Conservation (phyloP, 2,888 invertebrate genomes). For the Lycaena phlaeas region DNA sequence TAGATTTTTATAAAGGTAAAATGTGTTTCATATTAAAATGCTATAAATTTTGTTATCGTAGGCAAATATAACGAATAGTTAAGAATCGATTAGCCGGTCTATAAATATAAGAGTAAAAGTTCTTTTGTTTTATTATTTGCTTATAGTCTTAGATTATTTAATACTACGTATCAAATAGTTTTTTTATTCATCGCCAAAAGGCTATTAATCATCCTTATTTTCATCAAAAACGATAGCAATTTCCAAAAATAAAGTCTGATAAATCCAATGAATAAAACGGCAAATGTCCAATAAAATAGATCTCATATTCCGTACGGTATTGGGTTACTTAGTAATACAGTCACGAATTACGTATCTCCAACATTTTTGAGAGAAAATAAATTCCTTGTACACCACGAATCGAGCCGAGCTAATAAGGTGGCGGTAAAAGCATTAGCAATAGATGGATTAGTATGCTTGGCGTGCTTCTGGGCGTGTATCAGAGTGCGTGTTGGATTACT, state of each 20-base stretch:
- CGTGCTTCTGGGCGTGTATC: background rate
- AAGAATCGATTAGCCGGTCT: no score
- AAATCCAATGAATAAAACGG: conserved; percentile 3
- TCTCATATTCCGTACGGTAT: background rate
- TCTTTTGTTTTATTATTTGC: no score
- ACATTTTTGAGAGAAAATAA: conserved; percentile 7
- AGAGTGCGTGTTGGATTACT: conserved; percentile 3
- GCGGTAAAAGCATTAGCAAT: conserved; percentile 2
- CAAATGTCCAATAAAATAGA: conserved; percentile 6
- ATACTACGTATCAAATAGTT: no score
- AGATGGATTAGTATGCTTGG: conserved; percentile 1
- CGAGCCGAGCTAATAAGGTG: conserved; percentile 6
- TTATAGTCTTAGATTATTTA: no score
- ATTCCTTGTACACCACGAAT: conserved; percentile 5
- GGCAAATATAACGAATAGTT: no score
- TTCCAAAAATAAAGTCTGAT: background rate
- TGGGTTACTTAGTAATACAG: background rate
- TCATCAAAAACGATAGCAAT: no score
- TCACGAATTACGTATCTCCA: conserved; percentile 6
- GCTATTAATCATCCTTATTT: no score
- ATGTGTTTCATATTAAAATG: no score
- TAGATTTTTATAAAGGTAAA: no score
- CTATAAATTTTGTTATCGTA: no score
- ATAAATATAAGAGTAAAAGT: no score
- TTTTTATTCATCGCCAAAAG: no score